Evolutionary conservation across 2,113 vertebrate genomes (phyloP), one percentile per base, ranked within the genome.

Genomic region (Albula goreensis): DNA sequence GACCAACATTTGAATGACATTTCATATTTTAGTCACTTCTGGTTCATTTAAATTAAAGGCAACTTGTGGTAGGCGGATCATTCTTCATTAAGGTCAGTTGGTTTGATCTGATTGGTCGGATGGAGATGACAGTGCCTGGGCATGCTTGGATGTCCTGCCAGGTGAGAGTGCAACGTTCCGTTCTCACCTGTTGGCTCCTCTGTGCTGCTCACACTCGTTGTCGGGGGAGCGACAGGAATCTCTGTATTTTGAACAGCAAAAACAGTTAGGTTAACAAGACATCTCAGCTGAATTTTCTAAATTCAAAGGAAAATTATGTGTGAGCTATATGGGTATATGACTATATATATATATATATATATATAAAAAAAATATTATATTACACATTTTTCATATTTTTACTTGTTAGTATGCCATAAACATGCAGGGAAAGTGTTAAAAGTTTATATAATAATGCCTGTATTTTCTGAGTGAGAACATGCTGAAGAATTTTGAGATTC

Each of bases 141-240:
- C 31, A 41, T 41, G 31, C 31, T 41, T 41, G 31, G 31, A 41
- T 41, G 57, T 11, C 31, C 1, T 60, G 57, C 8, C 57, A 41
- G 50, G 25, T 79, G 5, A 57, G 19, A 25, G 25, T 13, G 19
- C 53, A 60, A 41, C 63, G 57, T 50, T 11, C 13, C 8, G 9
- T 50, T 82, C 94, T 53, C 95, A 99, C 98, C 98, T 95, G 97
- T 96, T 0, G 97, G 97, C 84, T 97, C 97, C 89, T 97, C 98
- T 0, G 96, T 96, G 87, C 97, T 97, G 95, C 96, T 98, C 89
- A 97, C 93, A 0, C 96, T 91, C 0, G 98, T 98, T 63, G 98
- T 97, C 0, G 97, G 97, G 0, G 97, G 97, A 0, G 96, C 96
- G 0, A 97, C 95, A 0, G 98, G 98, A 89, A 99, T 99, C 95